Base-by-base conservation (phyloP, 1,140 invertebrate species). In the Drosophila guanche region DNA sequence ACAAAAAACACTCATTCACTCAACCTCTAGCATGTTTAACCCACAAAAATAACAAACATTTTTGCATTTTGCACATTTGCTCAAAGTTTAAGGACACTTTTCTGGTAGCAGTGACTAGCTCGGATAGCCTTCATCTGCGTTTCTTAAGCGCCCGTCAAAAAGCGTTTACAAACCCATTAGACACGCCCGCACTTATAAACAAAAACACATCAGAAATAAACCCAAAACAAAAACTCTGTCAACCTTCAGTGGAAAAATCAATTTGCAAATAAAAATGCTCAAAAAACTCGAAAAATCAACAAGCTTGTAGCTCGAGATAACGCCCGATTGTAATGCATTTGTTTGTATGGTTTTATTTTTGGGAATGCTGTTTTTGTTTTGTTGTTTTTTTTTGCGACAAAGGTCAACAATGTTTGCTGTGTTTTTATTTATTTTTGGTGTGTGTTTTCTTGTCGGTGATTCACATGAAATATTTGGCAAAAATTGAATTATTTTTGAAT, bases 161-260 rank as follows among this genome's bases (percentile, higher is more conserved):
- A 33, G 29, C 42, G 68, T 51, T 68, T 68, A 40, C 45, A 55
- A 68, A 68, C 10, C 33, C 42, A 48, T 68, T 45, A 51, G 51
- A 7, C 73, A 75, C 73, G 51, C 71, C 71, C 54, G 61, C 54
- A 54, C 33, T 43, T 33, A 23, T 37, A 14, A 41, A 29, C n/a
- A 53, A 47, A 52, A 37, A 53, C 42, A 48, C 1, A 43, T 48
- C 3, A 67, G 33, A 67, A 67, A 66, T 12, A 62, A 56, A 57
- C 4, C 16, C n/a, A 66, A 56, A 78, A 56, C 16, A 67, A 68
- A 73, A 56, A 67, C 58, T 55, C 57, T 71, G 54, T 69, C 63
- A 86, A 76, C 80, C 81, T 85, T 85, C 81, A 55, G 58, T 59
- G 46, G 41, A 53, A 66, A 58, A 54, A 61, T 12, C 47, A 68